Conservation (phyloP, 2,888 invertebrate genomes). For the Drosophila setosimentum region DNA sequence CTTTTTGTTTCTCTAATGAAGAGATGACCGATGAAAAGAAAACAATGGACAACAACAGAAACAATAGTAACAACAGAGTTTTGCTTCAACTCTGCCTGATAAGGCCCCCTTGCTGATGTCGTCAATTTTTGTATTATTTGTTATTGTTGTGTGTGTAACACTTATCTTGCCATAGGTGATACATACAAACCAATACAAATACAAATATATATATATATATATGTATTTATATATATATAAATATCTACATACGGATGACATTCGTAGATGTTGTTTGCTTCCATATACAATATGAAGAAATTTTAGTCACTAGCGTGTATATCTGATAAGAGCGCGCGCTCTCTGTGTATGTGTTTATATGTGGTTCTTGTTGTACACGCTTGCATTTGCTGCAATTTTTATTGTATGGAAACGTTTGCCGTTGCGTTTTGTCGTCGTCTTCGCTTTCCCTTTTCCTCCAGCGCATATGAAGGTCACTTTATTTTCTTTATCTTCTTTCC, state of each 20-base stretch:
- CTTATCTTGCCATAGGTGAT: conserved; percentile 29
- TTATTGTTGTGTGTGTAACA: conserved; percentile 8
- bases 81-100: conserved; percentile 21
- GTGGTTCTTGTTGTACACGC: conserved; percentile 3
- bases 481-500: conserved; percentile 29
- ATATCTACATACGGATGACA: background rate
- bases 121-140: conserved; percentile 2
- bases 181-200: conserved; percentile 1
- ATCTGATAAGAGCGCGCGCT: conserved; percentile 28
- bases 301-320: too few relatives aligned
- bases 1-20: conserved; percentile 16
- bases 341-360: background rate
- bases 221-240: background rate
- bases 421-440: conserved; percentile 17
- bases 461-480: conserved; percentile 57
- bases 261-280: conserved; percentile 8
- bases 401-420: conserved; percentile 7
- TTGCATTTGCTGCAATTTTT: conserved; percentile 19
- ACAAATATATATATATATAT: background rate
- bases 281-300: conserved; percentile 12
- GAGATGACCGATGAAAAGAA: conserved; percentile 31
- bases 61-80: background rate
- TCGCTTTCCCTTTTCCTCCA: conserved; percentile 63
- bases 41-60: conserved; percentile 1
- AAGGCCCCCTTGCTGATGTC: conserved; percentile 2